Evolutionary conservation across 1,140 invertebrate species (phyloP).

Genomic region (Dinoponera quadriceps): DNA sequence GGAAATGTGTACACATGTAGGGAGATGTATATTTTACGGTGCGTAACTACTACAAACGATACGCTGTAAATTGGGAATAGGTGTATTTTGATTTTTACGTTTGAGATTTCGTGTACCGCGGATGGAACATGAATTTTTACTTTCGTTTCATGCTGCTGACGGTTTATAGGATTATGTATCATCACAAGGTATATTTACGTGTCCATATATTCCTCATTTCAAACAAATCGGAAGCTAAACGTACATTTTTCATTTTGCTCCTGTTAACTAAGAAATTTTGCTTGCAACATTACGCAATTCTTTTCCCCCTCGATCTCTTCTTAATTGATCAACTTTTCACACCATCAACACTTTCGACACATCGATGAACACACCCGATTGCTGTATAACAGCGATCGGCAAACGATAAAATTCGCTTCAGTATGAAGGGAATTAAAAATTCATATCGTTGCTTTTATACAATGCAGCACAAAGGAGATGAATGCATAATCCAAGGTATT

Average conservation of each 20-base stretch:
- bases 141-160: conserved; percentile 29
- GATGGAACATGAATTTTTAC: conserved; percentile 52
- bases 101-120: conserved; percentile 6
- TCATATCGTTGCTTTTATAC: not conserved
- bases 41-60: conserved; percentile 13
- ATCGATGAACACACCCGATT: no score
- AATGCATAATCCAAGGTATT: conserved; percentile 28
- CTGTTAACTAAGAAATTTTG: no score
- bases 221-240: not conserved
- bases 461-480: not conserved
- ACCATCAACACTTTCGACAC: not conserved
- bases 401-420: not conserved
- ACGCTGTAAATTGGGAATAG: not conserved
- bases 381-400: not conserved
- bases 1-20: not conserved
- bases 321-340: no score
- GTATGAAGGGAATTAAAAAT: not conserved
- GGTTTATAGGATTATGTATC: conserved; percentile 34
- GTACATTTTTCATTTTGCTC: not conserved
- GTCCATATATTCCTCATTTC: not conserved
- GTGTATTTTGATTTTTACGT: conserved; percentile 45
- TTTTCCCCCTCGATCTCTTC: no score
- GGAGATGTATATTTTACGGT: not conserved
- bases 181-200: not conserved
- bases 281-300: no score